A percentile compares a stretch with the other conserved stretches of the same genome.
Conservation (phyloP, 2,113 vertebrate species). For the Sinocyclocheilus rhinocerous region DNA sequence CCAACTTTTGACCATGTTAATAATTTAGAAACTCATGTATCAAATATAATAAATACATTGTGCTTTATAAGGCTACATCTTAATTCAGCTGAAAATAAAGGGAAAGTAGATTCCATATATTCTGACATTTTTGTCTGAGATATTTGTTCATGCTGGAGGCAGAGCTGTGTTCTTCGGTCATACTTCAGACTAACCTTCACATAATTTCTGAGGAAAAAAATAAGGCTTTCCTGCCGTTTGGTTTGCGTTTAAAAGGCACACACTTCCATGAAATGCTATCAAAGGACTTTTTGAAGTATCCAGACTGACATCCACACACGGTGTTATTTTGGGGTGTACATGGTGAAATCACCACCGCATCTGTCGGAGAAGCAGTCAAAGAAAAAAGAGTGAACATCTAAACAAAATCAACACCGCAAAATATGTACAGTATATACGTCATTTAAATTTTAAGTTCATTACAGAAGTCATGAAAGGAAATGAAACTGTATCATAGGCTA, state of each 20-base stretch:
- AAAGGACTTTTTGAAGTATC: neutral
- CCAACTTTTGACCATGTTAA: no score
- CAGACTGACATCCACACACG: constrained; percentile 19
- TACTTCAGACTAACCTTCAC: no score
- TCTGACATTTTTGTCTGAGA: no score
- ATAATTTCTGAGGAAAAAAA: no score
- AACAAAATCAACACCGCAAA: neutral
- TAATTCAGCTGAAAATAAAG: no score
- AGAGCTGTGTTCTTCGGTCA: no score
- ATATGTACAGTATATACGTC: neutral
- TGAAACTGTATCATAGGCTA: neutral
- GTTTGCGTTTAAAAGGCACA: neutral
- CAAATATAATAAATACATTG: no score
- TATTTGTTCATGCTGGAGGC: neutral
- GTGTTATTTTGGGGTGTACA: constrained; percentile 13
- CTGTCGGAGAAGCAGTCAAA: constrained; percentile 6
- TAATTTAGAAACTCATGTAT: no score
- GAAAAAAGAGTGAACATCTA: neutral
- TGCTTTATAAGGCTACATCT: no score
- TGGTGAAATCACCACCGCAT: neutral
- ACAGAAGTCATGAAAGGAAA: neutral
- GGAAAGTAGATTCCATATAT: no score
- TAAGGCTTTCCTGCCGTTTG: no score
- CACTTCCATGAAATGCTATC: neutral
- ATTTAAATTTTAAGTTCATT: neutral